Base-by-base conservation (phyloP, 2,888 invertebrate genomes). In the Apamea monoglypha region DNA sequence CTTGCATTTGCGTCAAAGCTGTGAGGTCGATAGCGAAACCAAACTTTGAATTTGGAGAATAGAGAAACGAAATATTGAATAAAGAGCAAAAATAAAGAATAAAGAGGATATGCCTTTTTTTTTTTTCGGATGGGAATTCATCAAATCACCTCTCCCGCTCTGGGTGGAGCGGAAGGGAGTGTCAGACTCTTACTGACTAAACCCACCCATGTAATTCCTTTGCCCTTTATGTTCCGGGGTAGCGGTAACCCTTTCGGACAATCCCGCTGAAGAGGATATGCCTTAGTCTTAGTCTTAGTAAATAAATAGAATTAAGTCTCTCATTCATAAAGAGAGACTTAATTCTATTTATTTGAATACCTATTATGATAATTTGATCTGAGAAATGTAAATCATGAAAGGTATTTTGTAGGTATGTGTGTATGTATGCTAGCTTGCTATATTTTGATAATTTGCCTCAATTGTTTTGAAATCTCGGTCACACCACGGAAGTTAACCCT, bases 261-360 rank as follows among this genome's bases (percentile, higher is more conserved):
- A 32, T 32, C 32, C 32, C n/a, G n/a, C n/a, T n/a, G n/a, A n/a
- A 18, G 44, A 73, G 86, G 86, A 85, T 69, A 14, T 77, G 64
- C 70, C 53, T 61, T 53, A 16, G n/a, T n/a, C 25, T 53, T n/a
- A n/a, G n/a, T n/a, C n/a, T n/a, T n/a, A n/a, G n/a, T n/a, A n/a
- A n/a, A n/a, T n/a, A n/a, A n/a, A n/a, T n/a, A n/a, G n/a, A n/a
- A n/a, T n/a, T n/a, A n/a, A n/a, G n/a, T n/a, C n/a, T n/a, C n/a
- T n/a, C n/a, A n/a, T n/a, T n/a, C n/a, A n/a, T n/a, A 56, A 16
- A 32, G 2, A 25, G n/a, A 21, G 29, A 12, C 21, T 25, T n/a
- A 14, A 32, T 73, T 40, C 67, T 6, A 4, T 32, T 12, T 68
- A 16, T 4, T 69, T 74, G 1, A 14, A n/a, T 14, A n/a, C n/a